A percentile compares a stretch with the other conserved stretches of the same genome.
phyloP scores from a whole-genome alignment of 2,888 invertebrate genomes.

The Isotomurus palustris region DNA sequence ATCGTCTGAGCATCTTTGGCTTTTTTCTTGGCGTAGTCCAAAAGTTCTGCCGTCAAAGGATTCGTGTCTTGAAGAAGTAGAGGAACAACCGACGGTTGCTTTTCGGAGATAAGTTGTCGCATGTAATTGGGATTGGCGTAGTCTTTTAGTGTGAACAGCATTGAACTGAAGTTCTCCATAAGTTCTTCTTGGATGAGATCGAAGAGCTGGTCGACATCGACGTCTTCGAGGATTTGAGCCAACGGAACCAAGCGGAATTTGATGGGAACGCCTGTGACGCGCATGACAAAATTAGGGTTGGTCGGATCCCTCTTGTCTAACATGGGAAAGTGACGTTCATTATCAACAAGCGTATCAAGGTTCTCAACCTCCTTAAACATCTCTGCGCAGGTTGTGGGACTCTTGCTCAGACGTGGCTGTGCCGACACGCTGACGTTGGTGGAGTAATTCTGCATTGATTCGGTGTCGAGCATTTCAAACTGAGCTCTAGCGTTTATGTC shows the following conservation, averaged over 20 bases:
- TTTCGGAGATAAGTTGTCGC: background rate
- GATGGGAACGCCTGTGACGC: constrained; percentile 10
- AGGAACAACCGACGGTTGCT: background rate
- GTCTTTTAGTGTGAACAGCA: constrained; percentile 7
- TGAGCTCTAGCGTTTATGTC: constrained; percentile 5
- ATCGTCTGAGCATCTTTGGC: background rate
- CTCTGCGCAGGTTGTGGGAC: background rate
- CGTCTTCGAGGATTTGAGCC: background rate
- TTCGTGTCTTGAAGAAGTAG: constrained; percentile 8
- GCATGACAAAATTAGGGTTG: background rate
- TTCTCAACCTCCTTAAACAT: constrained; percentile 9
- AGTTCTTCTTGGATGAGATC: background rate
- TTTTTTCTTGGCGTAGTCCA: background rate
- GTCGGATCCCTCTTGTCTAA: background rate
- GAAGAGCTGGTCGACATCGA: background rate
- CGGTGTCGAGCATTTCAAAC: constrained; percentile 1
- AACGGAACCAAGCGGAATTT: constrained; percentile 10
- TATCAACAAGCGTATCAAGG: background rate
- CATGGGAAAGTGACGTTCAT: constrained; percentile 6
- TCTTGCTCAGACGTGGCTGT: background rate
- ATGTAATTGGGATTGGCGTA: constrained; percentile 2
- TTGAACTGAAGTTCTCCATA: constrained; percentile 2
- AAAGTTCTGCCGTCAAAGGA: constrained; percentile 7
- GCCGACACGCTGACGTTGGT: background rate
- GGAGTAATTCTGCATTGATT: background rate